A percentile compares a stretch with the other conserved stretches of the same genome.
Evolutionary conservation across 1,140 invertebrate genomes (phyloP).

Genomic region (Ylistrum balloti): DNA sequence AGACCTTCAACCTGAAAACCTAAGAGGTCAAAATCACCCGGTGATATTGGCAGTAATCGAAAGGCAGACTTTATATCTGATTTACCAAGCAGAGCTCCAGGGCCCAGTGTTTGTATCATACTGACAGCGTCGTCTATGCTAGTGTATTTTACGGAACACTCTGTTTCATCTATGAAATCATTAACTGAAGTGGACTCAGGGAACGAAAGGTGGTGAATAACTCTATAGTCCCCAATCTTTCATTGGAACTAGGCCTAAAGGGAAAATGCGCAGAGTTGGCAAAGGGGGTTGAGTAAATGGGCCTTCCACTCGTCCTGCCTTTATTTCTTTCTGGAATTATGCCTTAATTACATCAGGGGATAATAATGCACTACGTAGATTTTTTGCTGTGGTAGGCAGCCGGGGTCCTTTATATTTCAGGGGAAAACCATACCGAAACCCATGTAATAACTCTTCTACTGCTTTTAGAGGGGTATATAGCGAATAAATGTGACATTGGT

Average conservation of each 20-base stretch:
- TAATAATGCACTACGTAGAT: background rate
- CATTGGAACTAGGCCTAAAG: too few relatives aligned
- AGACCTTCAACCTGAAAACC: slow-evolving; percentile 50
- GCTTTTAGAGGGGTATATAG: background rate
- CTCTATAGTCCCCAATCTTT: too few relatives aligned
- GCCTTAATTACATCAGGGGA: too few relatives aligned
- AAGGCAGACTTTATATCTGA: slow-evolving; percentile 57
- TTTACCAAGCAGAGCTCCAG: slow-evolving; percentile 49
- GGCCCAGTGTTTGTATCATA: slow-evolving; percentile 27
- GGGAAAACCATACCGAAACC: background rate
- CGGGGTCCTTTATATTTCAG: background rate
- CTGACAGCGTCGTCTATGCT: slow-evolving; percentile 39
- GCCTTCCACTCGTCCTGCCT: too few relatives aligned
- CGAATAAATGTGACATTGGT: background rate
- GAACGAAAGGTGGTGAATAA: too few relatives aligned
- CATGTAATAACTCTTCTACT: background rate
- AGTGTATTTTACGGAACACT: too few relatives aligned
- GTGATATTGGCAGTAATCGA: slow-evolving; percentile 48
- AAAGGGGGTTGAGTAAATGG: too few relatives aligned
- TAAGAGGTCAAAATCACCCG: slow-evolving; percentile 57
- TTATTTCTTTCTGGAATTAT: too few relatives aligned
- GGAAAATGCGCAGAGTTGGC: too few relatives aligned
- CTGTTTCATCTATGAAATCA: background rate
- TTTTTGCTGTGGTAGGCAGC: background rate
- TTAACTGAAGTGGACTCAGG: too few relatives aligned